Conservation (phyloP, 2,797 vertebrate genomes). For the Arremon brunneinucha region DNA sequence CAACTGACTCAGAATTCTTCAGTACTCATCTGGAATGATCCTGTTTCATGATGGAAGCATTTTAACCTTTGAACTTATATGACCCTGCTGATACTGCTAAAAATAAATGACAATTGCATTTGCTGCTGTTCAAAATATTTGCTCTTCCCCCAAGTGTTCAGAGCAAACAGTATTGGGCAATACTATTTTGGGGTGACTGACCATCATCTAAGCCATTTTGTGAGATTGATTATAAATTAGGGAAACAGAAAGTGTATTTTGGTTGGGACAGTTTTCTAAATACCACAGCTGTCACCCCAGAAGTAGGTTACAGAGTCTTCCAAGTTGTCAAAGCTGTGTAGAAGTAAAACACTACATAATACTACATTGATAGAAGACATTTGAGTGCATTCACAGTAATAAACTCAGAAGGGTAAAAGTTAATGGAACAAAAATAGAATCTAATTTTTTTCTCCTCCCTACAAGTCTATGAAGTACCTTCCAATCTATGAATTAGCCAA, state of each 20-base stretch:
- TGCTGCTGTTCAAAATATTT: constrained; percentile 7
- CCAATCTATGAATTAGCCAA: neutral
- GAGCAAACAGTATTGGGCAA: neutral
- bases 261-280: neutral
- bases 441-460: neutral
- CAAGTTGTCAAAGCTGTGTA: neutral
- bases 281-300: neutral
- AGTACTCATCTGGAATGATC: neutral
- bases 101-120: neutral
- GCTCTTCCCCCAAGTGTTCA: neutral
- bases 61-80: constrained; percentile 27
- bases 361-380: neutral
- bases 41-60: neutral
- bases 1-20: neutral
- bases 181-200: neutral
- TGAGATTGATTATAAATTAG: neutral
- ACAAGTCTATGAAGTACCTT: neutral
- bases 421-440: neutral
- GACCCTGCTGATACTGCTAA: neutral
- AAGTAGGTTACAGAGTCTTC: neutral
- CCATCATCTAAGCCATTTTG: neutral
- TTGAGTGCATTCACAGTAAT: neutral
- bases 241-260: neutral
- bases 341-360: neutral
- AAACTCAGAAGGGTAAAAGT: neutral